Evolutionary conservation across 2,888 invertebrate species (phyloP), one percentile per base, ranked within the genome.

Genomic region (Pyrocoelia pectoralis): DNA sequence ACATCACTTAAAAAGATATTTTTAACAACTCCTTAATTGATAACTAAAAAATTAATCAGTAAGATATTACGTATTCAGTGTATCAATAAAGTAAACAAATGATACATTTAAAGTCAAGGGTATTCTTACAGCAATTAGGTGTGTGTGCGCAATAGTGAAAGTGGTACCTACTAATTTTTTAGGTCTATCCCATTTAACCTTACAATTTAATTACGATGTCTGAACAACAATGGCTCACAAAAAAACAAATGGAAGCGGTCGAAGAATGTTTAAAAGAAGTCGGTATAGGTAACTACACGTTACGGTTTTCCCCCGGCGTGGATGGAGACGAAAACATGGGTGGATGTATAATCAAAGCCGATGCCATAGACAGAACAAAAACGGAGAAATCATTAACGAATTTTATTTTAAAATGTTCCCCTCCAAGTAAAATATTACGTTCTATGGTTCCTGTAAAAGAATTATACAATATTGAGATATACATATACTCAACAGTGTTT

Each of bases 401-500:
- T 18, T 53, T 73, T 57, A 74, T 78, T 1, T 59, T 75, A 18
- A 78, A 78, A 69, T 68, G 70, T 9, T 72, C 75, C 0, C n/a
- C 33, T n/a, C n/a, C 33, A 10, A 33, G n/a, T 33, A 8, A 33
- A 33, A 8, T n/a, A 4, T 33, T 33, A n/a, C 33, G 9, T n/a
- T 10, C 8, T 4, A 2, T 33, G n/a, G 2, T 33, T 2, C 2
- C 8, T n/a, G n/a, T 33, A n/a, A 2, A 17, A 17, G n/a, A 1
- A 5, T 4, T 1, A 15, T 46, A 17, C n/a, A 17, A 10, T 10
- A 46, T 14, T 15, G 46, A 46, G 17, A 46, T 46, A 4, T 46
- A 46, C 15, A 4, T 46, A 1, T 46, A 46, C 46, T 46, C 46
- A 2, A 4, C 13, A 18, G 18, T 46, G 9, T 18, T 46, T 6